Base-by-base conservation (phyloP, 2,797 vertebrate species). In the Echeneis naucrates region DNA sequence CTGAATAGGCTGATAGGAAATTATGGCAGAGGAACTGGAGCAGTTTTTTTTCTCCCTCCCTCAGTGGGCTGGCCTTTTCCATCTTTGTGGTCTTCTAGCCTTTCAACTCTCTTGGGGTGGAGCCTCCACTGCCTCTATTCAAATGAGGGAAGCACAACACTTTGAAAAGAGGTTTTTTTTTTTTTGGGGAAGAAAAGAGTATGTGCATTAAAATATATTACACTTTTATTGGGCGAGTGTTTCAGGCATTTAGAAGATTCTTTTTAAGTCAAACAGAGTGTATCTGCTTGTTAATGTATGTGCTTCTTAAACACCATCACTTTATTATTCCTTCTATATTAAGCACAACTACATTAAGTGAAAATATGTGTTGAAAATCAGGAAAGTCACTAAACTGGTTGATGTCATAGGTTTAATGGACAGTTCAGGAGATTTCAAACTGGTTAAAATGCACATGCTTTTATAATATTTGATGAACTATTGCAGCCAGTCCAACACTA, bases 1-100 rank as follows among this genome's bases (percentile, higher is more conserved):
- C 94, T 94, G 93, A 95, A 94, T 93, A 92, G 91, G 92, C 94
- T 92, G 93, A 94, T 95, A 95, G 94, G 94, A 95, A 95, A 95
- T 95, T 95, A 95, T 95, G 91, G 95, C 91, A 93, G 93, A 92
- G 93, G 92, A 95, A 89, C 92, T 86, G 82, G 93, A 93, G 93
- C 91, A 90, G 90, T 93, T 94, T 95, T 94, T 91, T 92, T 90
- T 91, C 90, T 93, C 93, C 90, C 92, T 92, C 94, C 93, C 93
- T 94, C 79, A 90, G 93, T 95, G 95, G 95, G 94, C 91, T 88
- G 94, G 94, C 93, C 94, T 94, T 92, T 93, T 92, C 91, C 91
- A 93, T 94, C 93, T 93, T 90, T 92, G 93, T 93, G 89, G 92
- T 95, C 94, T 90, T 91, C 92, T 94, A 94, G 94, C 94, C 94